These are phyloP conservation scores for Chlorocebus sabaeus DNA, from an alignment of 2,113 vertebrate species.

Conservation along the genomic window DNA sequence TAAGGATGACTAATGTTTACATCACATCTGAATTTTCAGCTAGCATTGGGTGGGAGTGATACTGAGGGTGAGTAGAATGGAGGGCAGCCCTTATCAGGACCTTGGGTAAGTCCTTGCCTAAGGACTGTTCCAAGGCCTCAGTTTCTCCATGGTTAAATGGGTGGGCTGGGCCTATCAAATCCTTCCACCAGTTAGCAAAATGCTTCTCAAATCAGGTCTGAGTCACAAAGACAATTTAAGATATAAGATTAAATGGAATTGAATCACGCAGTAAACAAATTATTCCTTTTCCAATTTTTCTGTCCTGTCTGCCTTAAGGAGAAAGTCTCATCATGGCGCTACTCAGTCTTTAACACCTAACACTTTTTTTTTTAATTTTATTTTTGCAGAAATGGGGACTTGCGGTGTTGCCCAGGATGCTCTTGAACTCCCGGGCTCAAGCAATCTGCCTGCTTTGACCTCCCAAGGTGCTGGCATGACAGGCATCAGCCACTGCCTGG, in stretches of 20 bases:
- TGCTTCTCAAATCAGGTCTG: background rate
- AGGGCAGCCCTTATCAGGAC: background rate
- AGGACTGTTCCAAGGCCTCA: background rate
- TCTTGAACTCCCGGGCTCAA: no score
- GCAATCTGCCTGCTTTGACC: no score
- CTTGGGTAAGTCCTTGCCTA: background rate
- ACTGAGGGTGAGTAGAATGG: background rate
- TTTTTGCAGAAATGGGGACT: no score
- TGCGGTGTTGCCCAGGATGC: no score
- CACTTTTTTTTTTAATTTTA: no score
- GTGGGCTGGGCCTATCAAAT: background rate
- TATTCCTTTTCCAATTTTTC: background rate
- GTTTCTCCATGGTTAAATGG: background rate
- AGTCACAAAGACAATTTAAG: background rate
- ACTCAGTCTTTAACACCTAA: background rate
- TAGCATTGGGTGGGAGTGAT: background rate
- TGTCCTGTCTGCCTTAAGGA: background rate
- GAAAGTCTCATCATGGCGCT: background rate
- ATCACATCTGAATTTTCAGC: background rate
- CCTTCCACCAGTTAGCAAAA: background rate
- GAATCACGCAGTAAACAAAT: background rate
- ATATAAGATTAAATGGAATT: background rate
- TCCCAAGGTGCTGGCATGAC: no score
- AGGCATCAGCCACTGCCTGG: no score
- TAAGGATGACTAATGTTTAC: constrained; percentile 47